Percentiles rank a stretch among this genome's conserved stretches.
phyloP scores from a whole-genome alignment of 2,797 vertebrate genomes.

The Streptopelia turtur region DNA sequence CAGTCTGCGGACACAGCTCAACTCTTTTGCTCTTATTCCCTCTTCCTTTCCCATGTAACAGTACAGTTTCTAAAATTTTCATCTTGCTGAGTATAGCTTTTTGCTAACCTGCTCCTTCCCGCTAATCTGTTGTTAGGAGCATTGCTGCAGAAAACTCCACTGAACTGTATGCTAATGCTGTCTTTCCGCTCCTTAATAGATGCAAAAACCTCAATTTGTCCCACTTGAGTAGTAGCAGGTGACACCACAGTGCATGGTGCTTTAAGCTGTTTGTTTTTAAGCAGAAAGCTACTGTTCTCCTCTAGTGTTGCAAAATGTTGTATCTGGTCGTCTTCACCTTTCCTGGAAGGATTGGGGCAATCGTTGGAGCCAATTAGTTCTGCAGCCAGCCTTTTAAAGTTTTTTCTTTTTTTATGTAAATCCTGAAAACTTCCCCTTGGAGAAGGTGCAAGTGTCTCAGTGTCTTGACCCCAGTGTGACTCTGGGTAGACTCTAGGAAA shows the following conservation, averaged over 20 bases:
- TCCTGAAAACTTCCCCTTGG: neutral
- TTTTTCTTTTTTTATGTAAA: neutral
- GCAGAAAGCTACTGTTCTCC: neutral
- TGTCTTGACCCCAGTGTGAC: neutral
- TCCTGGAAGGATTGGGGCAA: neutral
- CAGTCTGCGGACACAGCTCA: neutral
- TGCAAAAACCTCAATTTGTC: neutral
- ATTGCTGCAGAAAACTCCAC: neutral
- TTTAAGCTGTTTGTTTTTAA: neutral
- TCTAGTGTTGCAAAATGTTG: neutral
- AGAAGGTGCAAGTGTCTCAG: rapidly evolving
- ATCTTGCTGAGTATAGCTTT: neutral
- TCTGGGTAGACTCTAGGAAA: neutral
- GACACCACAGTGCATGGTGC: neutral
- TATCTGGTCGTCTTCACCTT: neutral
- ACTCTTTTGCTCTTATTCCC: neutral
- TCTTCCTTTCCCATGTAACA: neutral
- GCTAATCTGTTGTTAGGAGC: neutral
- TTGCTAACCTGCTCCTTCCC: neutral
- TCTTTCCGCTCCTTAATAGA: neutral
- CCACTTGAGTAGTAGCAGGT: neutral
- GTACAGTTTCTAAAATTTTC: neutral
- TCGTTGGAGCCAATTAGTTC: neutral
- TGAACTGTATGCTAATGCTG: neutral
- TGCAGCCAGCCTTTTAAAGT: neutral